Evolutionary conservation across 2,797 vertebrate species (phyloP).

Genomic region (Danio choprae): DNA sequence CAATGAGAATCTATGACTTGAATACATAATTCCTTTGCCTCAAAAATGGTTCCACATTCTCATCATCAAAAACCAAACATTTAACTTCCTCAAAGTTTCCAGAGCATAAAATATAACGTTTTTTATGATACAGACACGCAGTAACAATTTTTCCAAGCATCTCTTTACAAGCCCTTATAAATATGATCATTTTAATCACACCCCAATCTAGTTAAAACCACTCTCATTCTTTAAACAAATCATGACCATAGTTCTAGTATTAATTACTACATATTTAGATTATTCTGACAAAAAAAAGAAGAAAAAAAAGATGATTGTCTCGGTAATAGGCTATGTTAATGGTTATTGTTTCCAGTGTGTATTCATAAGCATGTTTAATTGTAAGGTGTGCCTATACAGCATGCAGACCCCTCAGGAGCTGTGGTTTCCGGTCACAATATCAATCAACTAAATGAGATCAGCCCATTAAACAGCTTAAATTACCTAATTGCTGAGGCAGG

Average conservation of each 20-base stretch:
- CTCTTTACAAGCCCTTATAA: background rate
- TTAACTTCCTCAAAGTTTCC: background rate
- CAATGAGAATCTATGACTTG: background rate
- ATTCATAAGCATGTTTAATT: conserved; percentile 46
- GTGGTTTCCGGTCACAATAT: conserved; percentile 67
- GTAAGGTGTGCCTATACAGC: conserved; percentile 26
- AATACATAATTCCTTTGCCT: background rate
- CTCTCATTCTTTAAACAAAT: conserved; percentile 22
- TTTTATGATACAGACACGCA: background rate
- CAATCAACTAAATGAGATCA: conserved; percentile 78
- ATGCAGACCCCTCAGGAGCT: conserved; percentile 25
- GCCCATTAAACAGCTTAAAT: conserved; percentile 77
- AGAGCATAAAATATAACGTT: background rate
- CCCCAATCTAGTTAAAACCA: background rate
- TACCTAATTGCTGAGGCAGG: conserved; percentile 75
- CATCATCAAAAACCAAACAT: background rate
- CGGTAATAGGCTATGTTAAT: conserved; percentile 38
- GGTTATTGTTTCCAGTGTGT: conserved; percentile 18
- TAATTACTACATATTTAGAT: conserved; percentile 34
- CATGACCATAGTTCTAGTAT: background rate
- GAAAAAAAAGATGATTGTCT: conserved; percentile 38
- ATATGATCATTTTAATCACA: background rate
- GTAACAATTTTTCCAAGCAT: background rate
- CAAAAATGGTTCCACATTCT: background rate
- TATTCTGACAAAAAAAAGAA: background rate